These are phyloP conservation scores for Engystomops pustulosus DNA, from an alignment of 2,113 vertebrate genomes.

Conservation along the genomic window DNA sequence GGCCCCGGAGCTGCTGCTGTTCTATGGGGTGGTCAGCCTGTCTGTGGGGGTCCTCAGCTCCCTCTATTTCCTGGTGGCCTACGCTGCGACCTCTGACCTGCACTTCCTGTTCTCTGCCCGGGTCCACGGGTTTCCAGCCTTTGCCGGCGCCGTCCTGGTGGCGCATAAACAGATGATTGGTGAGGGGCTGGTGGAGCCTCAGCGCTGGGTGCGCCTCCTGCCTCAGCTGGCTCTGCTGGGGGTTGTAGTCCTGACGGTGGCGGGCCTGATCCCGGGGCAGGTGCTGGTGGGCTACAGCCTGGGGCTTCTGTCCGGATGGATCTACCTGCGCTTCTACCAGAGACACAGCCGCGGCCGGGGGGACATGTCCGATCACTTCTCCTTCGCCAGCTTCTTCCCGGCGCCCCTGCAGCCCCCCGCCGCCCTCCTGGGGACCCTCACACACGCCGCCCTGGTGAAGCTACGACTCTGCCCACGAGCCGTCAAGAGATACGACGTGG, in stretches of 20 bases:
- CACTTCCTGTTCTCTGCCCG: slow-evolving; percentile 86
- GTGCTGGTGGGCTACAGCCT: slow-evolving; percentile 88
- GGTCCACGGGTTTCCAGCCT: slow-evolving; percentile 85
- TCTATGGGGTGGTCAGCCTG: slow-evolving; percentile 90
- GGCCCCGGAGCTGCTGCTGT: slow-evolving; percentile 93
- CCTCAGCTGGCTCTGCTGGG: slow-evolving; percentile 86
- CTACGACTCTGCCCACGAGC: slow-evolving; percentile 92
- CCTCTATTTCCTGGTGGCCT: slow-evolving; percentile 90
- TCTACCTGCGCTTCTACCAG: slow-evolving; percentile 98
- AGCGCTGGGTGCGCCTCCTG: slow-evolving; percentile 89
- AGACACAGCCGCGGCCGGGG: slow-evolving; percentile 94
- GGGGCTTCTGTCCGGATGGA: slow-evolving; percentile 90
- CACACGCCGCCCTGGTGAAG: slow-evolving; percentile 89
- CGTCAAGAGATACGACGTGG: slow-evolving; percentile 96
- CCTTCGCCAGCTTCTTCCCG: slow-evolving; percentile 96
- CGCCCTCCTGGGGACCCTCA: slow-evolving; percentile 85
- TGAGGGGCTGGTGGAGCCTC: slow-evolving; percentile 90
- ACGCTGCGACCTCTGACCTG: slow-evolving; percentile 89
- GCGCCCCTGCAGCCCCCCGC: slow-evolving; percentile 90
- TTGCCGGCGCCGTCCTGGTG: slow-evolving; percentile 91
- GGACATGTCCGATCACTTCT: slow-evolving; percentile 98
- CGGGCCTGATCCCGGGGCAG: slow-evolving; percentile 79
- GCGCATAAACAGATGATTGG: slow-evolving; percentile 96
- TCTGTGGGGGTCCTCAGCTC: slow-evolving; percentile 89
- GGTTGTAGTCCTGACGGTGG: slow-evolving; percentile 82